Conservation (phyloP, 2,888 invertebrate species). For the Melanostoma mellinum region DNA sequence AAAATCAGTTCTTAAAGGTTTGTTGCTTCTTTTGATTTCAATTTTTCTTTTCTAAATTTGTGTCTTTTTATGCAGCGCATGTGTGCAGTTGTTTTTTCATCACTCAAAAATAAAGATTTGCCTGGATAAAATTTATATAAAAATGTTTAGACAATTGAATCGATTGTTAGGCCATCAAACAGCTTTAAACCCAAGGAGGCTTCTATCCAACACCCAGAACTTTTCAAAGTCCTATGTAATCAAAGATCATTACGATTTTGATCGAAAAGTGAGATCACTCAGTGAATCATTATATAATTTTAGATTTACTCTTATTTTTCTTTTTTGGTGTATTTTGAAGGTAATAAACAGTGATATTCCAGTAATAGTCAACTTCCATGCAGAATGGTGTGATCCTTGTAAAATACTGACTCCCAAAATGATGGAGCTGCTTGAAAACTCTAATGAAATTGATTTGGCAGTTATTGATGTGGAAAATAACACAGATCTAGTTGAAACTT, state of each 20-base stretch:
- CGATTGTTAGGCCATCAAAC: slow-evolving; percentile 47
- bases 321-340: slow-evolving; percentile 77
- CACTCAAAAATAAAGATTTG: no score
- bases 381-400: slow-evolving; percentile 95
- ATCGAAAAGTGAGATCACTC: slow-evolving; percentile 85
- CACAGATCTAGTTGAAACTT: slow-evolving; percentile 91
- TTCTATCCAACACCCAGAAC: slow-evolving; percentile 77
- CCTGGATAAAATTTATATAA: neutral
- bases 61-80: no score
- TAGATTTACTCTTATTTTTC: neutral
- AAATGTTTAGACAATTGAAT: slow-evolving; percentile 20
- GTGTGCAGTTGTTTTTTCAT: no score
- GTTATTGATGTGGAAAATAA: slow-evolving; percentile 92
- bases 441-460: slow-evolving; percentile 89
- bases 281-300: neutral
- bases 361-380: slow-evolving; percentile 95
- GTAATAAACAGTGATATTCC: slow-evolving; percentile 92
- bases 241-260: slow-evolving; percentile 89
- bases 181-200: slow-evolving; percentile 76
- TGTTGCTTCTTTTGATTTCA: no score
- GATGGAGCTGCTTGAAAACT: slow-evolving; percentile 88
- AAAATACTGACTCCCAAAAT: slow-evolving; percentile 93
- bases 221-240: slow-evolving; percentile 83
- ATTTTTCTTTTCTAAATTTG: no score
- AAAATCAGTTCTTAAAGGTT: no score